phyloP scores from a whole-genome alignment of 2,888 invertebrate species.

The Cantharis rufa region DNA sequence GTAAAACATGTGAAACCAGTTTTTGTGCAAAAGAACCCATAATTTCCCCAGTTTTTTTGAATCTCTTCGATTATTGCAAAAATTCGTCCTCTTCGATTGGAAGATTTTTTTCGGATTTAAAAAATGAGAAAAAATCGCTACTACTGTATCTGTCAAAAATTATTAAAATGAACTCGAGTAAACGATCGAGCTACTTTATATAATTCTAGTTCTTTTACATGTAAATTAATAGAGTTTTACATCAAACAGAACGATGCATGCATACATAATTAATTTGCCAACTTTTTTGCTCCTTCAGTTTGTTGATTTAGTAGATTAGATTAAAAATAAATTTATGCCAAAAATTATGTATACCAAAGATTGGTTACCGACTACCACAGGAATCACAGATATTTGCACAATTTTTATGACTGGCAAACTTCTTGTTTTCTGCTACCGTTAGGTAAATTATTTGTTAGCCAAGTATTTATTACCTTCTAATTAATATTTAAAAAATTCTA shows the following conservation, averaged over 20 bases:
- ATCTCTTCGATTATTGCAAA: not conserved
- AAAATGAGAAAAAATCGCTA: not conserved
- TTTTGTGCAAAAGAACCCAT: not conserved
- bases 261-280: not conserved
- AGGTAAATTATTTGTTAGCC: not conserved
- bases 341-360: conserved; percentile 1
- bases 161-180: not conserved
- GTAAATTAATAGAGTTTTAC: not conserved
- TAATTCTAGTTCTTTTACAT: not conserved
- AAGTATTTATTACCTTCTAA: not conserved
- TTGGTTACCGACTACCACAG: not conserved
- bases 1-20: not conserved
- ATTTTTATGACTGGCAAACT: not conserved
- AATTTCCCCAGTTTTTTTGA: not conserved
- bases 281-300: not conserved
- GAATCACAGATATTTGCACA: conserved; percentile 4
- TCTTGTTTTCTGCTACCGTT: not conserved
- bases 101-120: not conserved
- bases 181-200: not conserved
- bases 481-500: not conserved
- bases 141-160: not conserved
- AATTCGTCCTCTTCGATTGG: not conserved
- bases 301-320: not conserved
- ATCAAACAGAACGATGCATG: not conserved
- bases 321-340: not conserved